A percentile compares a stretch with the other conserved stretches of the same genome.
These are phyloP conservation scores for Diaprepes abbreviatus DNA, from an alignment of 2,888 invertebrate species.

Conservation along the genomic window DNA sequence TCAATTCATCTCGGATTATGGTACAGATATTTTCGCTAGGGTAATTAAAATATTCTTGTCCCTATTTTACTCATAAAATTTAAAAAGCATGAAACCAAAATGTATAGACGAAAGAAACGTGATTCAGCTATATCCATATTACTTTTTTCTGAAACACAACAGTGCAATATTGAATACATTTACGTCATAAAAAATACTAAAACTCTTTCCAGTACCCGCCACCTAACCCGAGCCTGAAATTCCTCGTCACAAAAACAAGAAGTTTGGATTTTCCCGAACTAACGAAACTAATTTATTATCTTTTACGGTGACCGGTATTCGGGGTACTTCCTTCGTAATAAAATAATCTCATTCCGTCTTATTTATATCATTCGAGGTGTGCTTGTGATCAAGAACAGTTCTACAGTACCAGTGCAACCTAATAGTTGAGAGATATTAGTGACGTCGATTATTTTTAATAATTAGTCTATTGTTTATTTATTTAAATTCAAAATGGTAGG, in stretches of 20 bases:
- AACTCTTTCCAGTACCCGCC: background rate
- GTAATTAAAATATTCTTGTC: too few relatives aligned
- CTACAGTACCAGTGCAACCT: background rate
- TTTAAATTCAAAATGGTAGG: background rate
- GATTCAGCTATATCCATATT: too few relatives aligned
- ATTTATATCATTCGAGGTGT: conserved; percentile 24
- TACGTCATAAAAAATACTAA: background rate
- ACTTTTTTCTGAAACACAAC: background rate
- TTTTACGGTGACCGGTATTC: conserved; percentile 17
- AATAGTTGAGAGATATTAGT: background rate
- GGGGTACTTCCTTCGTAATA: conserved; percentile 20
- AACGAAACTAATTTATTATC: conserved; percentile 24
- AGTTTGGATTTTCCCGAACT: conserved; percentile 22
- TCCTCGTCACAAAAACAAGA: conserved; percentile 10
- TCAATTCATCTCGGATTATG: too few relatives aligned
- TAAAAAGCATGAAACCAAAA: too few relatives aligned
- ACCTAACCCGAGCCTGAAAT: conserved; percentile 1
- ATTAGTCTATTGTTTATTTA: background rate
- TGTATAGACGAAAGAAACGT: too few relatives aligned
- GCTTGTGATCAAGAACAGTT: conserved; percentile 15
- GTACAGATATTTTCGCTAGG: too few relatives aligned
- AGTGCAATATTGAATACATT: background rate
- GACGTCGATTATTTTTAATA: background rate
- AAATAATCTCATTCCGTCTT: conserved; percentile 16
- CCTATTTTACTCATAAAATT: too few relatives aligned